Base-by-base conservation (phyloP, 2,888 invertebrate species). In the Amphimallon solstitiale region DNA sequence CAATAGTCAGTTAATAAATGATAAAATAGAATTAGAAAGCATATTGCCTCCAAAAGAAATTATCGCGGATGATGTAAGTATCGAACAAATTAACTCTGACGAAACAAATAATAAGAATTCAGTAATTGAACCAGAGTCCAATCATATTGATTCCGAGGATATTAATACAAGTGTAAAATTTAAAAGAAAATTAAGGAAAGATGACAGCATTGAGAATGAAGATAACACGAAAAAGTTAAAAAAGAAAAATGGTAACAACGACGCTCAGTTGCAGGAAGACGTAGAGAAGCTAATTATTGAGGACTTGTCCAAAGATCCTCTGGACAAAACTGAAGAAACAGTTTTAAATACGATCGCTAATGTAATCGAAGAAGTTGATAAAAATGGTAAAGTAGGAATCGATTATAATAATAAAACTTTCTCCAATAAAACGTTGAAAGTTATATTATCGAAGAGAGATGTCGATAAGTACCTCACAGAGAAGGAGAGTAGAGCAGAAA, bases 391-490 rank as follows among this genome's bases (percentile, higher is more conserved):
- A 54, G 66, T 43, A 60, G 45, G 56, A 1, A 56, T 56, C 15
- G 56, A 56, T 19, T 17, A 56, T 40, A 56, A 29, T 29, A 29
- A 38, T 6, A 38, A 23, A 51, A 51, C 10, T 15, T 9, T 34
- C 10, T 21, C 54, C 64, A 70, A 69, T 12, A 78, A 77, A 72
- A 71, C 73, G 14, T 80, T 80, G 67, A 78, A 77, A 70, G 77
- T 80, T n/a, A 62, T 80, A 37, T 69, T 81, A 45, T 72, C 74
- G 4, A 76, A 74, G 48, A 74, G 75, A 17, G 74, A 75, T 15
- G 56, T 67, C 38, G 67, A 43, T 43, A 70, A 68, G 40, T 69
- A 69, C 12, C 37, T 68, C 3, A 40, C 38, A 14, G 12, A 15
- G 45, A 66, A 63, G 12, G 60, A 65, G 9, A 38, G 40, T 14